These are phyloP conservation scores for Phylloscopus trochilus DNA, from an alignment of 2,113 vertebrate species.

Conservation along the genomic window DNA sequence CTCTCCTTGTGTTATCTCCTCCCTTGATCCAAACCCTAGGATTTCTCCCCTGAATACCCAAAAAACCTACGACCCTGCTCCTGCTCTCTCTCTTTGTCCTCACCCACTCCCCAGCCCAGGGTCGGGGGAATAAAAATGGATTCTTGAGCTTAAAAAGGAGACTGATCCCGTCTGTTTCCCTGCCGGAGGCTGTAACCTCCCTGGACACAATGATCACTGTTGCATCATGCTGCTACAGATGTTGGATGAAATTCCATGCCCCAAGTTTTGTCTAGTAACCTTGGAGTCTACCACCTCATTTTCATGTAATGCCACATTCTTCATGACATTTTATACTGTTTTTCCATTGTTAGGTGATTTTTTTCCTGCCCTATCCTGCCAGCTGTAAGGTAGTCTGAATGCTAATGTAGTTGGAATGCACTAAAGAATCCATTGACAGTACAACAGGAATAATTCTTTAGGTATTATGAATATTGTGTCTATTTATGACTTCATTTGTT, in stretches of 20 bases:
- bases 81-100: no score
- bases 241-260: constrained; percentile 80
- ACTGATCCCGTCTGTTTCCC: no score
- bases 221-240: no score
- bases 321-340: constrained; percentile 11
- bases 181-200: no score
- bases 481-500: constrained; percentile 22
- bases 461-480: constrained; percentile 22
- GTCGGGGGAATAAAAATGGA: no score
- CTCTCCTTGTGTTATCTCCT: no score
- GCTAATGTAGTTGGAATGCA: constrained; percentile 50
- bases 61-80: no score
- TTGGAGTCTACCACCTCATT: constrained; percentile 13
- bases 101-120: no score
- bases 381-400: constrained; percentile 56
- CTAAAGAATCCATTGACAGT: neutral
- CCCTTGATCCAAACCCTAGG: no score
- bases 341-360: constrained; percentile 28
- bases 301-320: constrained; percentile 19
- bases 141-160: no score
- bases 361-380: constrained; percentile 4
- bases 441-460: constrained; percentile 27
- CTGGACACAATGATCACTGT: no score
- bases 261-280: constrained; percentile 74
- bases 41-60: no score